A percentile compares a stretch with the other conserved stretches of the same genome.
phyloP scores from a whole-genome alignment of 2,797 vertebrate species.

The Tinamus major region DNA sequence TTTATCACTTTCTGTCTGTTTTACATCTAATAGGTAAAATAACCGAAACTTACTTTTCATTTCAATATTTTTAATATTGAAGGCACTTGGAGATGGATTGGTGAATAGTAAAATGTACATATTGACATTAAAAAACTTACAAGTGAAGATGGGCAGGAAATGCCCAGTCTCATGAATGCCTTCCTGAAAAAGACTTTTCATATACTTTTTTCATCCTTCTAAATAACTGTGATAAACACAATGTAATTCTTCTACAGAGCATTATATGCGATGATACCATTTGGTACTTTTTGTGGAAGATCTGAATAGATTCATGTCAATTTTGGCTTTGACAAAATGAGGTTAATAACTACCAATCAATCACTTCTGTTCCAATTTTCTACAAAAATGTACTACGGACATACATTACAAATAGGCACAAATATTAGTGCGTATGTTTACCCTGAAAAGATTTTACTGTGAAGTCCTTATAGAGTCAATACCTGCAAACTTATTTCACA shows the following conservation, averaged over 20 bases:
- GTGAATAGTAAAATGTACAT: neutral
- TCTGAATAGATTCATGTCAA: neutral
- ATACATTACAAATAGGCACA: neutral
- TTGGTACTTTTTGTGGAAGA: slow-evolving; percentile 20
- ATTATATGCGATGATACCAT: slow-evolving; percentile 11
- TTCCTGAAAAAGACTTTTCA: neutral
- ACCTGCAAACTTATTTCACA: neutral
- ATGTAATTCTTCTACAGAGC: slow-evolving; percentile 4
- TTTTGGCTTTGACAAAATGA: slow-evolving; percentile 16
- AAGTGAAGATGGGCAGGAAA: neutral
- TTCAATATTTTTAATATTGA: neutral
- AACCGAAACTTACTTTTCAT: neutral
- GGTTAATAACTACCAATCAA: neutral
- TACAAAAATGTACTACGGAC: neutral
- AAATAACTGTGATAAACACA: slow-evolving; percentile 36
- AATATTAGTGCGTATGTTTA: neutral
- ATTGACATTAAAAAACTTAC: neutral
- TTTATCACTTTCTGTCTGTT: neutral
- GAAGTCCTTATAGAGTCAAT: fast-evolving
- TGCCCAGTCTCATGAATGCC: neutral
- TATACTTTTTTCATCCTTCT: neutral
- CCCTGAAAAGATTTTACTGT: neutral
- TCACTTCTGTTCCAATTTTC: neutral
- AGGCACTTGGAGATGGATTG: neutral
- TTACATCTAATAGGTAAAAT: neutral